Evolutionary conservation across 2,888 invertebrate species (phyloP), one percentile per base, ranked within the genome.

Genomic region (Drosophila nr. medialis): DNA sequence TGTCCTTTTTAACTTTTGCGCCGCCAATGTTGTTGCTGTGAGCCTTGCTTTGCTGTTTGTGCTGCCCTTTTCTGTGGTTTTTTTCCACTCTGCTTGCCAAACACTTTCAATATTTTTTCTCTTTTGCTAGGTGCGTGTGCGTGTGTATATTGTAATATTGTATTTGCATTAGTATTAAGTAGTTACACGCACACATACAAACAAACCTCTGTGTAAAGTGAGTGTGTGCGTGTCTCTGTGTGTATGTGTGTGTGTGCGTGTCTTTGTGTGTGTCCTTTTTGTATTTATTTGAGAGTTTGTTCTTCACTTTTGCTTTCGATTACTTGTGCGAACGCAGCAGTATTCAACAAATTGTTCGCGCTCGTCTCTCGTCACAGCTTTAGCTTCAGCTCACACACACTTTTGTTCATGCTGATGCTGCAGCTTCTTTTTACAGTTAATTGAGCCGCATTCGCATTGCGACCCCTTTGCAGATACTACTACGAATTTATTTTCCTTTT

Each of bases 331-430:
- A 59, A 60, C 40, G 59, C 54, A 45, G 69, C 77, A 72, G 76
- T 83, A 90, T 86, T 90, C 86, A 86, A 86, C 86, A 86, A 90
- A 87, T 86, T 90, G 90, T 86, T 86, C 73, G 77, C 80, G 82
- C 71, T 75, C 62, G 51, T 54, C 51, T 42, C 30, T 61, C 64
- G 80, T 65, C 64, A 64, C 61, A n/a, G 49, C 68, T 38, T 45
- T 15, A 24, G 45, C 68, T 42, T 45, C 8, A 45, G 24, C 58
- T 54, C 72, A 58, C 69, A 77, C 63, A 58, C 67, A 73, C 61
- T 53, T 51, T 51, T 27, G 59, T 56, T 61, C 51, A 36, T 67
- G 62, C 24, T 68, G 61, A 48, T 61, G 50, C 58, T 61, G 66
- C 75, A 58, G 64, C 72, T 65, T 68, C 49, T 70, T n/a, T 75